Evolutionary conservation across 92 coral and sea anemone species (phyloP).

Genomic region (Montipora capitata): DNA sequence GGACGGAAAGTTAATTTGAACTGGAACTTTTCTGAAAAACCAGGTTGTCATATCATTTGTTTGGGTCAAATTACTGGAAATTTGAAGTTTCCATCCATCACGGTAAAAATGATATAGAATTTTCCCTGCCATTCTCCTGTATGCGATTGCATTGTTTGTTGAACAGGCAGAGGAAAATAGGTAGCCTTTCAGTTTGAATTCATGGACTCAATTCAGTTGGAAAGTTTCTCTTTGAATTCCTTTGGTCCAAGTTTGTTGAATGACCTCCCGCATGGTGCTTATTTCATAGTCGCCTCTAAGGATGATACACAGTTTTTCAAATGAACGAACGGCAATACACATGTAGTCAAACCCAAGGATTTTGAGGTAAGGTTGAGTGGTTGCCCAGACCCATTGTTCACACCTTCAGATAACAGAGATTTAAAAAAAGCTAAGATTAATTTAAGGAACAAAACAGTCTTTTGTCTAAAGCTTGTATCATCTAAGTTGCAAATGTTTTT

Average conservation of each 20-base stretch:
- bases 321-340: conserved; percentile 44
- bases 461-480: too few species aligned
- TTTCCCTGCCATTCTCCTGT: conserved; percentile 54
- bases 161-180: conserved; percentile 46
- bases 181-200: conserved; percentile 59
- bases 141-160: neutral
- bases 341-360: conserved; percentile 70
- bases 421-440: too few species aligned
- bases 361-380: conserved; percentile 46
- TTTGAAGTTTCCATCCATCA: conserved; percentile 67
- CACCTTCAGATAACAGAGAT: too few species aligned
- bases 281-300: too few species aligned
- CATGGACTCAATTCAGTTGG: conserved; percentile 40
- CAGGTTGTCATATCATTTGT: conserved; percentile 55
- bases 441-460: too few species aligned
- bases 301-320: conserved; percentile 62
- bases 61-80: conserved; percentile 50
- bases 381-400: conserved; percentile 38
- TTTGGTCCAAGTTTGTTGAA: too few species aligned
- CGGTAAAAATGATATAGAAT: conserved; percentile 62
- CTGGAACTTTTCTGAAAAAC: conserved; percentile 36
- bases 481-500: too few species aligned
- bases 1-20: neutral
- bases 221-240: conserved; percentile 20
- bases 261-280: too few species aligned